Evolutionary conservation across 2,113 vertebrate species (phyloP).

Genomic region (Pelusios castaneus): DNA sequence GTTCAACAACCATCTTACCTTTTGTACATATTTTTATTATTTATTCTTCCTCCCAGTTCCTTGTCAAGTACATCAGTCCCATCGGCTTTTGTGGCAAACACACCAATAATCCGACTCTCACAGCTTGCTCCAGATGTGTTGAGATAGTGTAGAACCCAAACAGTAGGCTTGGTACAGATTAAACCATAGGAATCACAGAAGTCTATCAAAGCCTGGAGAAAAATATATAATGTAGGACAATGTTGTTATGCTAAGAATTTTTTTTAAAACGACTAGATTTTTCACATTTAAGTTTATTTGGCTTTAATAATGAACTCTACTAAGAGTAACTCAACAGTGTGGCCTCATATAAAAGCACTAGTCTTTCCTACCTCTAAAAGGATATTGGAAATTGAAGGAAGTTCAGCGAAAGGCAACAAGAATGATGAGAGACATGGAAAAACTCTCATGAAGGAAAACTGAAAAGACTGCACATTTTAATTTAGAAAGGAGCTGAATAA

Average conservation of each 20-base stretch:
- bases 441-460: background rate
- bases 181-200: constrained; percentile 79
- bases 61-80: constrained; percentile 75
- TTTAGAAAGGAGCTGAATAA: background rate
- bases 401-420: background rate
- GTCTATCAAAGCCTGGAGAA: constrained; percentile 75
- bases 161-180: constrained; percentile 76
- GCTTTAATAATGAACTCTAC: background rate
- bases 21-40: constrained; percentile 78
- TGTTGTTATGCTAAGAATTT: background rate
- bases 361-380: background rate
- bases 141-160: constrained; percentile 82
- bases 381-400: background rate
- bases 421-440: background rate
- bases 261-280: background rate
- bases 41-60: constrained; percentile 74
- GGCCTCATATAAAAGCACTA: background rate
- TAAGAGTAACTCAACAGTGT: background rate
- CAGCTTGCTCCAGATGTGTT: constrained; percentile 78
- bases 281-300: background rate
- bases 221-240: background rate
- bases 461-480: background rate
- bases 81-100: constrained; percentile 77
- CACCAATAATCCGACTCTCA: constrained; percentile 78
- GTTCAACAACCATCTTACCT: constrained; percentile 63